Percentiles rank a stretch among this genome's conserved stretches.
These are phyloP conservation scores for Simalia tracyae DNA, from an alignment of 2,797 vertebrate species.

Conservation along the genomic window DNA sequence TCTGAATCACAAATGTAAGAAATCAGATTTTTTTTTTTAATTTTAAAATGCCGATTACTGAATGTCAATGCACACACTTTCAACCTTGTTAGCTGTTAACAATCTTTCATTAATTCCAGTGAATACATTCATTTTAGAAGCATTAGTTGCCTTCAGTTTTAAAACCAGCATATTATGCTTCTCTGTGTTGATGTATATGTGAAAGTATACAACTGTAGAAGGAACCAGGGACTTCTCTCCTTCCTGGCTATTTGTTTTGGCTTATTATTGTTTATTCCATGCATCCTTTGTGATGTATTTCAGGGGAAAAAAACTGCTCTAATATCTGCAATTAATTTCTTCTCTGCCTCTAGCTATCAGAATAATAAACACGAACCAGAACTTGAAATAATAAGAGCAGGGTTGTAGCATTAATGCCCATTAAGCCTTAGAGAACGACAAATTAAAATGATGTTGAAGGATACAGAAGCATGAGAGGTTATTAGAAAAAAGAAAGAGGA, in stretches of 20 bases:
- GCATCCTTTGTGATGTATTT: neutral
- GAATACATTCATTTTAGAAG: neutral
- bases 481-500: neutral
- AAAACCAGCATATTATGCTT: neutral
- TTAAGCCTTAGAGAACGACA: neutral
- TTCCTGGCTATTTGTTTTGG: neutral
- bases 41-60: conserved; percentile 11
- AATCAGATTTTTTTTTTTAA: neutral
- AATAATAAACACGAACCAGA: neutral
- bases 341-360: neutral
- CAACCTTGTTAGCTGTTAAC: neutral
- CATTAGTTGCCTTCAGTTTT: neutral
- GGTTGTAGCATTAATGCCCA: neutral
- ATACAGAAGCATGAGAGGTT: neutral
- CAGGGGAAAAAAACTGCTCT: no score
- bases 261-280: neutral
- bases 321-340: neutral
- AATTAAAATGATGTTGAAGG: neutral
- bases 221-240: neutral
- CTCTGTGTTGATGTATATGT: neutral
- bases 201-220: neutral
- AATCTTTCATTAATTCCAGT: neutral
- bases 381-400: neutral
- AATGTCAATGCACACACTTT: neutral
- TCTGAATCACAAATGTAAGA: neutral